Conservation (phyloP, 2,888 invertebrate species). For the Eupithecia exiguata region DNA sequence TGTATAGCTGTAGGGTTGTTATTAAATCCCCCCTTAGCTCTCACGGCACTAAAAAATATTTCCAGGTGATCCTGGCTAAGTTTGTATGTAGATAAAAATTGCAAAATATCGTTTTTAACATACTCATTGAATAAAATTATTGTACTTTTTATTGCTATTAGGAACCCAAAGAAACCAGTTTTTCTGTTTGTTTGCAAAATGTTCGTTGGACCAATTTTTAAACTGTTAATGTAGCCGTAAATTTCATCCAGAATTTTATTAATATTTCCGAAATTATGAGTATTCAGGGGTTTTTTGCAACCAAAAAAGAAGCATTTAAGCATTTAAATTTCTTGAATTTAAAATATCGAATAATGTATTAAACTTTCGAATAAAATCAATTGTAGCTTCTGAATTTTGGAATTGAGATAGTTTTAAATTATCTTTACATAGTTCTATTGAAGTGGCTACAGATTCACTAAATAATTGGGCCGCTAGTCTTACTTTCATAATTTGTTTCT, state of each 20-base stretch:
- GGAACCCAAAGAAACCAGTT: background rate
- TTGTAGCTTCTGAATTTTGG: background rate
- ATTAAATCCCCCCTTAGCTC: too few species aligned
- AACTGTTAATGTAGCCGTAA: background rate
- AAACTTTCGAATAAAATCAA: background rate
- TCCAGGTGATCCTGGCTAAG: background rate
- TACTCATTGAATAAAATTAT: background rate
- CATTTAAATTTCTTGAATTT: background rate
- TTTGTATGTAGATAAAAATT: background rate
- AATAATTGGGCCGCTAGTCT: background rate
- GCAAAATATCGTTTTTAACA: too few species aligned
- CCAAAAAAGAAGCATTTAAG: too few species aligned
- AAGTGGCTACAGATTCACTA: conserved; percentile 1
- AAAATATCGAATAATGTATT: background rate
- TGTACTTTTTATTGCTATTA: background rate
- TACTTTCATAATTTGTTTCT: background rate
- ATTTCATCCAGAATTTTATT: too few species aligned
- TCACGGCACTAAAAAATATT: background rate
- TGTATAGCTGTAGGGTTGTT: background rate
- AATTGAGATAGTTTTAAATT: too few species aligned
- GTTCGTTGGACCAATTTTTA: background rate
- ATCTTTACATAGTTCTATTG: too few species aligned
- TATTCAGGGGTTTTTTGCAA: too few species aligned
- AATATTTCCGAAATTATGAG: too few species aligned
- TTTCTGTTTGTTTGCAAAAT: background rate